These are phyloP conservation scores for Lypha dubia DNA, from an alignment of 2,888 invertebrate genomes.

Conservation along the genomic window DNA sequence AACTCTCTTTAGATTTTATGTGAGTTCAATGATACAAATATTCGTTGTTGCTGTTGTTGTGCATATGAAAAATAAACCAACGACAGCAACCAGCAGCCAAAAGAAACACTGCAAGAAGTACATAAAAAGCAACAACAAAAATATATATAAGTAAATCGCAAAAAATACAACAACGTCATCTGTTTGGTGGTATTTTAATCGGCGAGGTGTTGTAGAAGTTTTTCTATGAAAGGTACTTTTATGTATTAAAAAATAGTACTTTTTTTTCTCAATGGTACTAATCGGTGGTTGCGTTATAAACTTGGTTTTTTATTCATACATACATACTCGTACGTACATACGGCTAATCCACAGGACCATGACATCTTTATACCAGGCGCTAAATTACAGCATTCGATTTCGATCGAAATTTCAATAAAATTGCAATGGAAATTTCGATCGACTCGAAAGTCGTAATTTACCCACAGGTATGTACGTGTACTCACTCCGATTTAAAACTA, in stretches of 20 bases:
- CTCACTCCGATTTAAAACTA: no score
- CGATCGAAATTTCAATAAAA: no score
- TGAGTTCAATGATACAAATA: conserved; percentile 69
- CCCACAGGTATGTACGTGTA: no score
- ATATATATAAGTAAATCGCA: neutral
- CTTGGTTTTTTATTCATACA: no score
- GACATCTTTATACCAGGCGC: no score
- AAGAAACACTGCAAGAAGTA: conserved; percentile 34
- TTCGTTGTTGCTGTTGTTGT: conserved; percentile 19
- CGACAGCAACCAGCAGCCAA: conserved; percentile 28
- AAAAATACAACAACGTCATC: conserved; percentile 35
- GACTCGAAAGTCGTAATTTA: no score
- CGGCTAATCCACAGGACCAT: no score
- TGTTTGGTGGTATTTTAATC: conserved; percentile 31
- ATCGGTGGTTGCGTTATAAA: no score
- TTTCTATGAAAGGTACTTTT: conserved; percentile 1
- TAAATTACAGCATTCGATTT: no score
- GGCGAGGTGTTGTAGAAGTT: neutral
- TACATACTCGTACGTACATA: no score
- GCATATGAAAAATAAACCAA: conserved; percentile 33
- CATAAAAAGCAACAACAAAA: conserved; percentile 19
- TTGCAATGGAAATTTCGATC: no score
- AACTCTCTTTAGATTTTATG: conserved; percentile 63
- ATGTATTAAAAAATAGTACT: neutral
- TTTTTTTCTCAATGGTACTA: neutral